Evolutionary conservation across 2,888 invertebrate species (phyloP), one percentile per base, ranked within the genome.

Genomic region (Pyralis farinalis): DNA sequence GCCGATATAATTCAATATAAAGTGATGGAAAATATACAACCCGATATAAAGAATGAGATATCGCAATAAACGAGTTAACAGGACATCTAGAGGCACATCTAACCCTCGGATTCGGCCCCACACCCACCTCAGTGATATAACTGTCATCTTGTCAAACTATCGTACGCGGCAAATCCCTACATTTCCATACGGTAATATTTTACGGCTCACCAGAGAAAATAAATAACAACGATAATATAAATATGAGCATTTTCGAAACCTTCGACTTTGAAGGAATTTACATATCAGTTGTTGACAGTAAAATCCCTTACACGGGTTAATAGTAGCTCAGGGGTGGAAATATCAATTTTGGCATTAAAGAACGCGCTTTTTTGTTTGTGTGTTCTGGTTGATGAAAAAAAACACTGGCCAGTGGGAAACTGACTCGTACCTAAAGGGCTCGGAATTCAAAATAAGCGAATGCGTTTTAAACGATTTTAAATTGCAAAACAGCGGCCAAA

Each of bases 111-210:
- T 35, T 36, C 36, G 34, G 32, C 51, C 47, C 47, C 50, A 44
- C 54, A 53, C 46, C 45, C 47, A 51, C 61, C 60, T 57, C 54
- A 59, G 61, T 69, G 66, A 68, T 75, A 81, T 84, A 85, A 79
- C 86, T 86, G 87, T 87, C 87, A 86, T 71, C 78, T 76, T 84
- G 87, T 88, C 87, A 86, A 82, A 84, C 75, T 76, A 74, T 72
- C 72, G 68, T 65, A 71, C 78, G 65, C 55, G 64, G 62, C 60
- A 82, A 86, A 87, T 81, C 86, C 86, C 72, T 68, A 57, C 62
- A 86, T 87, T 86, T 83, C 86, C 85, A 85, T 87, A 77, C 74
- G 67, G 66, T 72, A 72, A 84, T 83, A 86, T 82, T 85, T 86
- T 80, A 83, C 75, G 78, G 76, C 73, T 76, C 81, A 73, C 71